Base-by-base conservation (phyloP, 2,888 invertebrate genomes). In the Danaus chrysippus region DNA sequence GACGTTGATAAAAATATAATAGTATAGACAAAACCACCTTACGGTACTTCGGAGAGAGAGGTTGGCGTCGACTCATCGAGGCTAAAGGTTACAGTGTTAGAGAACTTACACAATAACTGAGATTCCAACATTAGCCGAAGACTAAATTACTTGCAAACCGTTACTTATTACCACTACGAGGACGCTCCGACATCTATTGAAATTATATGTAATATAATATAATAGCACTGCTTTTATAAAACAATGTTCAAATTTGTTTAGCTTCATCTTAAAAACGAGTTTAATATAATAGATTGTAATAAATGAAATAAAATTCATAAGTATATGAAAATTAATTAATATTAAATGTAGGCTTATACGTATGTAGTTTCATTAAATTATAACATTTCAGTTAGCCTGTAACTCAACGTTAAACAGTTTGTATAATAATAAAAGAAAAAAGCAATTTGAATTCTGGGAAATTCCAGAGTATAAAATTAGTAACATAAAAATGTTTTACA, bases 31-130 rank as follows among this genome's bases (percentile, higher is more conserved):
- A 63, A 56, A 56, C 34, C 54, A 56, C 41, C 56, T 57, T 57
- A 57, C 54, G 56, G 63, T 57, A 54, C 34, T 49, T 53, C 46
- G 56, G 54, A 46, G 56, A 53, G 56, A 58, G 55, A 49, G 56
- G 53, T 42, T 53, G 44, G 23, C 42, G 54, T 41, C 56, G 59
- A 54, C 56, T 63, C 63, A 59, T 60, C 54, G 54, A 54, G 56
- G 63, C 54, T 57, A 63, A 60, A 63, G 59, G 63, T 59, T 57
- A 56, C 53, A 19, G 34, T 43, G 15, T 57, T 59, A 63, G 42
- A 57, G 54, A 49, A 42, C 63, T 59, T 59, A 41, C 59, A 59
- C 56, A 60, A 63, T 60, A 42, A 49, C 53, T 56, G 53, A 44
- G 56, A 56, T 61, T 61, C 53, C 52, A 19, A 23, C 43, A n/a